phyloP scores from a whole-genome alignment of 2,113 vertebrate genomes.

The Chloropsis cyanopogon region DNA sequence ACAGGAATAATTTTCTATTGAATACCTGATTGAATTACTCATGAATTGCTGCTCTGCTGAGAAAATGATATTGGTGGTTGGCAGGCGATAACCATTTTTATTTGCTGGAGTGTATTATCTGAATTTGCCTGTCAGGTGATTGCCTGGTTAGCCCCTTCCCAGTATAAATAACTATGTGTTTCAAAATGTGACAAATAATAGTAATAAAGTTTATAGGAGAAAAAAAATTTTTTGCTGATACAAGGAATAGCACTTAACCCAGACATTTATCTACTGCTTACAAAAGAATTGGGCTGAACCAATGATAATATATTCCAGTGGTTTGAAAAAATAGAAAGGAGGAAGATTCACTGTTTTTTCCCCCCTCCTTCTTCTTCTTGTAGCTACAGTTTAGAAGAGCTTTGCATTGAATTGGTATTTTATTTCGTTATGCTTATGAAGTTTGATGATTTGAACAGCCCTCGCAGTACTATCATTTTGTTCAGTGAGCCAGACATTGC shows the following conservation, averaged over 20 bases:
- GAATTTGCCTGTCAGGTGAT: slow-evolving; percentile 40
- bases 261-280: slow-evolving; percentile 6
- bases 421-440: slow-evolving; percentile 34
- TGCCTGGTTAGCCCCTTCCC: slow-evolving; percentile 19
- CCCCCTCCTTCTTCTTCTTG: neutral
- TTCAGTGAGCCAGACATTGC: slow-evolving; percentile 14
- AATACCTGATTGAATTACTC: slow-evolving; percentile 66
- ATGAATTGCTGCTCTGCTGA: slow-evolving; percentile 48
- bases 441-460: slow-evolving; percentile 30
- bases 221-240: neutral
- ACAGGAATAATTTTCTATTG: slow-evolving; percentile 51
- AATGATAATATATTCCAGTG: neutral
- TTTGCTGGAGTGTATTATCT: slow-evolving; percentile 34
- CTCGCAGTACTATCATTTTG: slow-evolving; percentile 10
- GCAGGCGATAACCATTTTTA: slow-evolving; percentile 43
- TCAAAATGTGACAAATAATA: slow-evolving; percentile 57
- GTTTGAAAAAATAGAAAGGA: neutral
- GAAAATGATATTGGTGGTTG: slow-evolving; percentile 51
- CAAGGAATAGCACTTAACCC: slow-evolving; percentile 16
- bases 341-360: neutral
- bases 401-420: slow-evolving; percentile 45
- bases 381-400: slow-evolving; percentile 36
- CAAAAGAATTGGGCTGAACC: neutral
- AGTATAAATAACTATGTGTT: slow-evolving; percentile 23
- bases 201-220: slow-evolving; percentile 25